A percentile compares a stretch with the other conserved stretches of the same genome.
Evolutionary conservation across 1,140 invertebrate genomes (phyloP).

Genomic region (Argopecten irradians): DNA sequence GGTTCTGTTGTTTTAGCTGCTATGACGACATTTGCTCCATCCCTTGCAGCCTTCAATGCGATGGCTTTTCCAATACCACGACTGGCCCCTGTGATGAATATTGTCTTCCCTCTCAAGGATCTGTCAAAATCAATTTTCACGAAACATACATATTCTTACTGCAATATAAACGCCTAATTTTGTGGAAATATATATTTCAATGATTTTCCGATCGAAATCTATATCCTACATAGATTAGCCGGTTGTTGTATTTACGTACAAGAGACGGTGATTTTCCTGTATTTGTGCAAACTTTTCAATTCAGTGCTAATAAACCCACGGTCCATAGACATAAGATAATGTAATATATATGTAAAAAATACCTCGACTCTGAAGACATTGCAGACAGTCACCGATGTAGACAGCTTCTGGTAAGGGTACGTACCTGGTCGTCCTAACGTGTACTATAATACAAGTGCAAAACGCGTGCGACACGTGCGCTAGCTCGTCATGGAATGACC

Average conservation of each 20-base stretch:
- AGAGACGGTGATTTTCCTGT: too few relatives aligned
- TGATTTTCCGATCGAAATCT: too few relatives aligned
- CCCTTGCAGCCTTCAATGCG: conserved; percentile 85
- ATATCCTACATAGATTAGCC: too few relatives aligned
- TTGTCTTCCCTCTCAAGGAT: conserved; percentile 87
- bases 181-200: too few relatives aligned
- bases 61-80: conserved; percentile 98
- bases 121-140: conserved; percentile 51
- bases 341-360: too few relatives aligned
- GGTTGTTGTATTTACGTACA: too few relatives aligned
- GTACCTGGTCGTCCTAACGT: not conserved
- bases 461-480: not conserved
- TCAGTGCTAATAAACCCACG: too few relatives aligned
- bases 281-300: too few relatives aligned
- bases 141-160: not conserved
- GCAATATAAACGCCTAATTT: too few relatives aligned
- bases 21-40: conserved; percentile 94
- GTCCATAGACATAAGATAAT: too few relatives aligned
- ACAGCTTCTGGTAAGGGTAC: not conserved
- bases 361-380: not conserved
- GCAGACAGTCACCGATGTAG: not conserved
- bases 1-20: conserved; percentile 97
- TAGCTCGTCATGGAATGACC: too few relatives aligned
- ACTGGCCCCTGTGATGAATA: conserved; percentile 98
- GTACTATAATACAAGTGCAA: not conserved